These are phyloP conservation scores for Corvus cornix DNA, from an alignment of 2,113 vertebrate genomes.

Conservation along the genomic window DNA sequence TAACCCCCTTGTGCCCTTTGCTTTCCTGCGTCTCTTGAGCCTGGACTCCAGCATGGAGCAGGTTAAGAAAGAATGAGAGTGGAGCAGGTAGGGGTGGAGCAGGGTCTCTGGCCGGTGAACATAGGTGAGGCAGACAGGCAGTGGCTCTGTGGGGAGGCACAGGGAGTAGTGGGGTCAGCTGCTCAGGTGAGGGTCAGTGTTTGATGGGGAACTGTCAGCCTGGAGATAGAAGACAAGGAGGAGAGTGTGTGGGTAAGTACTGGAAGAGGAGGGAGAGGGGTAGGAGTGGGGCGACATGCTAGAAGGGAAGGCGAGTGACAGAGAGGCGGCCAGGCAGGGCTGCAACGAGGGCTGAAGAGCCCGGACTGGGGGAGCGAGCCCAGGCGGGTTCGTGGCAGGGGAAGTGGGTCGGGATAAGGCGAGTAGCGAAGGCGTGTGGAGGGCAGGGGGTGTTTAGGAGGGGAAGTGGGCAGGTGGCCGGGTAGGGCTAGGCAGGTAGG, in stretches of 20 bases:
- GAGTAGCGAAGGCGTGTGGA: not conserved
- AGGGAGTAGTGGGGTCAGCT: not conserved
- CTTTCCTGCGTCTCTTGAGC: fast-evolving
- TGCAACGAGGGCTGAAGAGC: not conserved
- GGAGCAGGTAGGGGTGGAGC: not conserved
- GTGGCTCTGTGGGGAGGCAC: not conserved
- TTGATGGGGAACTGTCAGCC: not conserved
- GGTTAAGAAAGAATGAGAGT: not conserved
- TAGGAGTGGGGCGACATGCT: fast-evolving
- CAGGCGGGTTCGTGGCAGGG: not conserved
- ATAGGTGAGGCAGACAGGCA: not conserved
- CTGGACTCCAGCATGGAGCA: not conserved
- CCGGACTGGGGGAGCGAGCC: not conserved
- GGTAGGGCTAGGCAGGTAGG: not conserved
- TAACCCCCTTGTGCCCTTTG: not conserved
- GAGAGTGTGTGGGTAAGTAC: not conserved
- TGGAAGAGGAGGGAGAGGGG: not conserved
- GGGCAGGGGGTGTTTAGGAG: not conserved
- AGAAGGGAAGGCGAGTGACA: not conserved
- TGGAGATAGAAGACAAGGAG: not conserved
- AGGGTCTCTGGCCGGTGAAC: not conserved
- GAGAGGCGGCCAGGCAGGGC: no score
- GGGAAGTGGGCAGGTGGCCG: not conserved
- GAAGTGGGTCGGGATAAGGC: not conserved
- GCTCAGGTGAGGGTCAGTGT: not conserved